Evolutionary conservation across 2,888 invertebrate genomes (phyloP).

Genomic region (Agonopterix heracliana): DNA sequence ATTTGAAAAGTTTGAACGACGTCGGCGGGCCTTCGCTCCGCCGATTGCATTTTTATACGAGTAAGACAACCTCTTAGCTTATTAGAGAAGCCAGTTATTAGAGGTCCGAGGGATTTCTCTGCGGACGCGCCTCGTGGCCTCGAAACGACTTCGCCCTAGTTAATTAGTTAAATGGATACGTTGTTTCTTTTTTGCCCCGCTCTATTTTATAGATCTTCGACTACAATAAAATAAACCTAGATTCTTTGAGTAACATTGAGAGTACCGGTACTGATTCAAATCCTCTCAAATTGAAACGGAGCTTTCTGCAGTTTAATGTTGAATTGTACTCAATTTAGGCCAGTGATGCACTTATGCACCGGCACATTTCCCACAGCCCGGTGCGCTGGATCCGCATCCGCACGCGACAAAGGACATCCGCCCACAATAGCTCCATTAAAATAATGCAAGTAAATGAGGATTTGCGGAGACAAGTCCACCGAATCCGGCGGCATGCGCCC

Average conservation of each 20-base stretch:
- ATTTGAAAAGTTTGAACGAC: slow-evolving; percentile 74
- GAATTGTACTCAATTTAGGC: slow-evolving; percentile 53
- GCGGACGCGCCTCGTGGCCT: slow-evolving; percentile 45
- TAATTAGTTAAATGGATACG: slow-evolving; percentile 70
- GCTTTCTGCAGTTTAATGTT: slow-evolving; percentile 50
- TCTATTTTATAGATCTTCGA: slow-evolving; percentile 36
- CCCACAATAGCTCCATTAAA: slow-evolving; percentile 76
- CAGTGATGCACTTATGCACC: slow-evolving; percentile 65
- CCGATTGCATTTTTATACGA: slow-evolving; percentile 71
- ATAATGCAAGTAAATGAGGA: slow-evolving; percentile 77
- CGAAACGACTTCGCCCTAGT: slow-evolving; percentile 52
- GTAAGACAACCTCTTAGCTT: slow-evolving; percentile 71
- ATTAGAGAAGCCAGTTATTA: slow-evolving; percentile 69
- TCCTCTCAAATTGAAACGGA: slow-evolving; percentile 46
- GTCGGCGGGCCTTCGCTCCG: slow-evolving; percentile 50
- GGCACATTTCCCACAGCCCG: slow-evolving; percentile 62
- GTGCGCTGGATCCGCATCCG: slow-evolving; percentile 54
- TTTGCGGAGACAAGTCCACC: slow-evolving; percentile 67
- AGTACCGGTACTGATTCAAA: slow-evolving; percentile 34
- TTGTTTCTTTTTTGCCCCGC: slow-evolving; percentile 34
- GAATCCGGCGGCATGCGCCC: slow-evolving; percentile 49
- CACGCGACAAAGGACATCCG: slow-evolving; percentile 70
- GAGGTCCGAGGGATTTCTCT: slow-evolving; percentile 59
- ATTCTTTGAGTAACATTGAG: slow-evolving; percentile 10
- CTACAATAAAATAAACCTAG: slow-evolving; percentile 37